Evolutionary conservation across 1,140 invertebrate species (phyloP), one percentile per base, ranked within the genome.

Genomic region (Asobara japonica): DNA sequence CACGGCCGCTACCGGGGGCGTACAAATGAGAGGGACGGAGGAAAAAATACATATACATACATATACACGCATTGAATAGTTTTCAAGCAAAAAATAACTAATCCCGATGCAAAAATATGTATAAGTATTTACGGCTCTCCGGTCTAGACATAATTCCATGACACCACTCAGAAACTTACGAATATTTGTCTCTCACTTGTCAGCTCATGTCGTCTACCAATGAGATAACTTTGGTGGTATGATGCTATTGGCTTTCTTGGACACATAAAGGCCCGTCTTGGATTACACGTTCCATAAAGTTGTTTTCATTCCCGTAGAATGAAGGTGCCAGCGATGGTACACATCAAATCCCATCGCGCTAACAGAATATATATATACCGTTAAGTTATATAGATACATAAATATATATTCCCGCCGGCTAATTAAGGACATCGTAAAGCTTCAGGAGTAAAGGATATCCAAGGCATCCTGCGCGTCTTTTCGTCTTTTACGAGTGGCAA

Each of bases 401-500:
- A 22, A 66, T 36, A 27, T 62, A 62, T 36, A 66, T 45, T n/a
- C 73, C 79, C 69, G 30, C 71, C 29, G 31, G 74, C 74, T 77
- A 81, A 82, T 81, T 80, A 77, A 78, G 65, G 64, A 61, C 69
- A 45, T 67, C 30, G 69, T 74, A 72, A 76, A 76, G 27, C 64
- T 66, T 48, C 51, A 60, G 56, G 48, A 33, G 56, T 60, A 22
- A 16, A 60, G n/a, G 33, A 56, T 18, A 56, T 25, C 18, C 3
- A 56, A 25, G 51, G 51, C 22, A 56, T 56, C 51, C 51, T 45
- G 13, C 51, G 51, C 51, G 51, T 62, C 29, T 62, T 62, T 31
- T 62, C 29, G 25, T 65, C 64, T 73, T 83, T 81, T 80, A 79
- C 74, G 74, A 77, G 71, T 62, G 71, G 76, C 81, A 77, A 80